Conservation (phyloP, 2,888 invertebrate species). For the Melipona bicolor region DNA sequence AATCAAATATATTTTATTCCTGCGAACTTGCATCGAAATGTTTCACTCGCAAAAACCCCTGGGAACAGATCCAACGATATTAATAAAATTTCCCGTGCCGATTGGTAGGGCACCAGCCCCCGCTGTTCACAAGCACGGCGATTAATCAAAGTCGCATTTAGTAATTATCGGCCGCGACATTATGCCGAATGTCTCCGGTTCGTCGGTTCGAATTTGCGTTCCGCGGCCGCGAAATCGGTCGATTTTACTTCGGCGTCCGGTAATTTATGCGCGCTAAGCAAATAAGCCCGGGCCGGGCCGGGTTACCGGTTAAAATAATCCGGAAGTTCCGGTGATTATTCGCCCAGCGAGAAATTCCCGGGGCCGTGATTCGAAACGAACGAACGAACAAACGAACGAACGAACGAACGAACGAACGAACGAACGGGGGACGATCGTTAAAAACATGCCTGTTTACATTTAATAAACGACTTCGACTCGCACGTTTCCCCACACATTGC, state of each 20-base stretch:
- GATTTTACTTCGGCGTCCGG: slow-evolving; percentile 60
- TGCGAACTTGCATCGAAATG: too few species aligned
- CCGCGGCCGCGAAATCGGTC: slow-evolving; percentile 46
- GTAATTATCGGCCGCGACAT: slow-evolving; percentile 52
- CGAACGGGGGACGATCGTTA: slow-evolving; percentile 48
- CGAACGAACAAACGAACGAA: slow-evolving; percentile 30
- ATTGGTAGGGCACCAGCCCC: not conserved
- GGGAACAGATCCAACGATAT: too few species aligned
- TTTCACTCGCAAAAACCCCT: too few species aligned
- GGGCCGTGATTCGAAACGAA: slow-evolving; percentile 36
- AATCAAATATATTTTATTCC: too few species aligned
- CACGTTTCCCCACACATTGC: slow-evolving; percentile 2
- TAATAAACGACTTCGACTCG: slow-evolving; percentile 58
- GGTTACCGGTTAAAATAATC: slow-evolving; percentile 67
- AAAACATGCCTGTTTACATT: slow-evolving; percentile 70
- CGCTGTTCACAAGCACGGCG: not conserved
- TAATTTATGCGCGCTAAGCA: slow-evolving; percentile 66
- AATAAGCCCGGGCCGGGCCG: slow-evolving; percentile 45
- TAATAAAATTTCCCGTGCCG: too few species aligned
- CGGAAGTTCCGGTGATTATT: slow-evolving; percentile 66
- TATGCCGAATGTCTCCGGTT: slow-evolving; percentile 32
- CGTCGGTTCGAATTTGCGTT: slow-evolving; percentile 46
- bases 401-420: slow-evolving; percentile 25
- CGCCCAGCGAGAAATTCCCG: slow-evolving; percentile 42
- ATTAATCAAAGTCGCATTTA: slow-evolving; percentile 59